Percentiles rank a stretch among this genome's conserved stretches.
These are phyloP conservation scores for Holocentrus rufus DNA, from an alignment of 2,797 vertebrate genomes.

Conservation along the genomic window DNA sequence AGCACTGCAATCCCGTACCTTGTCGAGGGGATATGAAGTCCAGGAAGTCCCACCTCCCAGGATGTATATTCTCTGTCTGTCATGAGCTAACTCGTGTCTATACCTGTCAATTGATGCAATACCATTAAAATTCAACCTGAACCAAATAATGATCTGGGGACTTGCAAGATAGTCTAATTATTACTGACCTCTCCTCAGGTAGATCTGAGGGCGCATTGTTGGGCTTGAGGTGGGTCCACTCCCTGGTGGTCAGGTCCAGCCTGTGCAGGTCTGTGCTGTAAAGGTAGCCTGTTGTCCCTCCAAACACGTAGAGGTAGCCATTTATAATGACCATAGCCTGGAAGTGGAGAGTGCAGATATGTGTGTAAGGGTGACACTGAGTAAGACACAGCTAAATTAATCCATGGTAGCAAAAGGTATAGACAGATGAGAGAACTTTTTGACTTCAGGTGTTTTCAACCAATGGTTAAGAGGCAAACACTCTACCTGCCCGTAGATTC, in stretches of 20 bases:
- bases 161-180: neutral
- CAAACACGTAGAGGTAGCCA: slow-evolving; percentile 95
- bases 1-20: slow-evolving; percentile 78
- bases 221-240: slow-evolving; percentile 96
- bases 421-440: neutral
- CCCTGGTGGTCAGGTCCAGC: slow-evolving; percentile 92
- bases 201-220: slow-evolving; percentile 92
- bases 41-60: slow-evolving; percentile 97
- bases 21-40: slow-evolving; percentile 95
- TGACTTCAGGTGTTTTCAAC: neutral
- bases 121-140: neutral
- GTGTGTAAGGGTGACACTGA: no score
- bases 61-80: slow-evolving; percentile 94
- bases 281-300: slow-evolving; percentile 96
- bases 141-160: neutral
- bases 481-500: slow-evolving; percentile 96
- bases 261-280: slow-evolving; percentile 98
- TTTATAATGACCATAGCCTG: slow-evolving; percentile 92
- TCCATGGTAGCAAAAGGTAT: neutral
- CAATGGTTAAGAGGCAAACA: neutral
- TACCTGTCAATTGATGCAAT: slow-evolving; percentile 81
- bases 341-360: neutral
- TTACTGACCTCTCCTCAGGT: slow-evolving; percentile 91
- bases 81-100: slow-evolving; percentile 96
- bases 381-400: neutral